Base-by-base conservation (phyloP, 2,888 invertebrate genomes). In the Drosophila fulvimacula region DNA sequence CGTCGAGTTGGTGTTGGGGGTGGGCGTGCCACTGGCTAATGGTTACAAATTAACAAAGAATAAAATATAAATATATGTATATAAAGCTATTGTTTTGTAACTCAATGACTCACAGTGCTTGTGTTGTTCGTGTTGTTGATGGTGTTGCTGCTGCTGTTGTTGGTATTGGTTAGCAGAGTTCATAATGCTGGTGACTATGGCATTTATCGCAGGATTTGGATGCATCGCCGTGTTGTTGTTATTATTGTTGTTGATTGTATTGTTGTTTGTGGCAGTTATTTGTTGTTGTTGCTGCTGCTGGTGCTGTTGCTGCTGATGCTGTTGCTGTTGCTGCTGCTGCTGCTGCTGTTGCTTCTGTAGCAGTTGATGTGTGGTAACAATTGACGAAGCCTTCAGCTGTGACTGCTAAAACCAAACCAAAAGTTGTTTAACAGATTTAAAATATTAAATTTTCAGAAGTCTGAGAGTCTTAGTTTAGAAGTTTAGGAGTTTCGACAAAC, bases 111-210 rank as follows among this genome's bases (percentile, higher is more conserved):
- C 49, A 84, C 85, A 36, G 51, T 77, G 69, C 17, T 69, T 65
- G n/a, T 69, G 65, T 7, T 71, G 76, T 13, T 76, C 82, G 30
- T 77, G 77, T 2, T 79, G 77, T 2, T 76, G 80, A 15, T 79
- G 89, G 11, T 89, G 90, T 11, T 83, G 91, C 74, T 93, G 91
- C 42, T 91, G 91, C 30, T 92, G 91, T 79, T 95, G 95, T 90
- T 95, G 95, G 91, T 96, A 96, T 90, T 96, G 96, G 91, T 96
- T 96, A 44, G 96, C 96, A 10, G 96, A 96, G 91, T 96, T 96
- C 96, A 96, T 96, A 41, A 96, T 94, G 90, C 96, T 96, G 73
- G 95, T 96, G 71, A 96, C 96, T 80, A 97, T 94, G 55, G 96
- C 96, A 90, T 95, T 96, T 82, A 96, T 96, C 64, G 96, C 95